A percentile compares a stretch with the other conserved stretches of the same genome.
Evolutionary conservation across 2,797 vertebrate genomes (phyloP).

Genomic region (Diplodus sargus): DNA sequence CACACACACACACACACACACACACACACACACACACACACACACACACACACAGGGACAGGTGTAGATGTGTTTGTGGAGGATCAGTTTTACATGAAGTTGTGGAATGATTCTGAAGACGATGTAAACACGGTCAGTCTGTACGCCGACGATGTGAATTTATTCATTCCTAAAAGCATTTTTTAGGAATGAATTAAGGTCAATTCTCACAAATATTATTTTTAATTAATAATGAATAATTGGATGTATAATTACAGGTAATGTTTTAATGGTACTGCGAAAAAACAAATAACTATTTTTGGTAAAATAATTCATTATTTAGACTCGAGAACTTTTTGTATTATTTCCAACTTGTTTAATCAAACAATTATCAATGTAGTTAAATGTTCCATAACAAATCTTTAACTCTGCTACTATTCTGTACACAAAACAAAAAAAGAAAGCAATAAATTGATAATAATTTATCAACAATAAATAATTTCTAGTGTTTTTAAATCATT

Average conservation of each 20-base stretch:
- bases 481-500: no score
- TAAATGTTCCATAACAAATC: no score
- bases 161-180: not conserved
- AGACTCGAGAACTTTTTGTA: not conserved
- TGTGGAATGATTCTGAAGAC: conserved; percentile 39
- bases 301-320: not conserved
- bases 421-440: no score
- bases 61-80: not conserved
- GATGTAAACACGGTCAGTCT: not conserved
- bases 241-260: not conserved
- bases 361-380: no score
- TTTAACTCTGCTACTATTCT: not conserved
- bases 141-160: not conserved
- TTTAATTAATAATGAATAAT: not conserved
- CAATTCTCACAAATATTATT: not conserved
- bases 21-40: conserved; percentile 22
- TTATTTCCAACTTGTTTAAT: not conserved
- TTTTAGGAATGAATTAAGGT: not conserved
- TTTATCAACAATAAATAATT: no score
- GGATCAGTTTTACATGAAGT: conserved; percentile 22
- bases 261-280: no score
- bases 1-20: conserved; percentile 1
- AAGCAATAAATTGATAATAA: no score
- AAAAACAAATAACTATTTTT: no score
- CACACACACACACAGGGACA: not conserved